Conservation (phyloP, 2,888 invertebrate genomes). For the Gastracanthus pulcherrimus region DNA sequence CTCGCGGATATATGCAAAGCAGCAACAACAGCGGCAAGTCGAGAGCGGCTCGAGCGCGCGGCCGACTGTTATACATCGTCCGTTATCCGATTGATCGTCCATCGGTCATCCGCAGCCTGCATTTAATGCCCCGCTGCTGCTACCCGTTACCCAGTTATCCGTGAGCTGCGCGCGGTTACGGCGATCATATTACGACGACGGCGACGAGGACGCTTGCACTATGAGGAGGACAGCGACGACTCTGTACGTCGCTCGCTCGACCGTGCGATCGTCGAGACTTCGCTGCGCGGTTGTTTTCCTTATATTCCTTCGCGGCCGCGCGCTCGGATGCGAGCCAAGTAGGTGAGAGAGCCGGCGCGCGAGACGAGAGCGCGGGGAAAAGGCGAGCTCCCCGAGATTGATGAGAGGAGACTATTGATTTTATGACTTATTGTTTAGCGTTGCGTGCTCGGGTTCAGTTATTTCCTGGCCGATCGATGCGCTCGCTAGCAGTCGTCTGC, state of each 20-base stretch:
- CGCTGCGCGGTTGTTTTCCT: background rate
- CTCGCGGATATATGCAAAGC: conserved; percentile 49
- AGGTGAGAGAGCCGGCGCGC: background rate
- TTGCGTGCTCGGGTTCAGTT: background rate
- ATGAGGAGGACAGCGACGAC: too few relatives aligned
- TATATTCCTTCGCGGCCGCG: background rate
- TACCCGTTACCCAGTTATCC: conserved; percentile 74
- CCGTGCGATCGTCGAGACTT: background rate
- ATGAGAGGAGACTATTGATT: background rate
- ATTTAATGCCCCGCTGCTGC: conserved; percentile 59
- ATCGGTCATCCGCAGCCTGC: conserved; percentile 48
- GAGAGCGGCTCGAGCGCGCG: background rate
- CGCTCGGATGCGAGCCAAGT: too few relatives aligned
- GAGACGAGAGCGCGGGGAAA: too few relatives aligned
- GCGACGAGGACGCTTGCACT: conserved; percentile 53
- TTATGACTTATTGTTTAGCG: background rate
- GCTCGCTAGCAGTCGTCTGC: too few relatives aligned
- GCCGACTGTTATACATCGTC: conserved; percentile 15
- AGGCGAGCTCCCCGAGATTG: too few relatives aligned
- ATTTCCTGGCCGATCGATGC: background rate
- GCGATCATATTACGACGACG: conserved; percentile 69
- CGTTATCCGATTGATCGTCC: conserved; percentile 54
- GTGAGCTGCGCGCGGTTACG: conserved; percentile 68
- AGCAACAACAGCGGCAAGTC: background rate
- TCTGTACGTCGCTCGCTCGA: too few relatives aligned